These are phyloP conservation scores for Mormyrus iriodes DNA, from an alignment of 2,113 vertebrate genomes.

Conservation along the genomic window DNA sequence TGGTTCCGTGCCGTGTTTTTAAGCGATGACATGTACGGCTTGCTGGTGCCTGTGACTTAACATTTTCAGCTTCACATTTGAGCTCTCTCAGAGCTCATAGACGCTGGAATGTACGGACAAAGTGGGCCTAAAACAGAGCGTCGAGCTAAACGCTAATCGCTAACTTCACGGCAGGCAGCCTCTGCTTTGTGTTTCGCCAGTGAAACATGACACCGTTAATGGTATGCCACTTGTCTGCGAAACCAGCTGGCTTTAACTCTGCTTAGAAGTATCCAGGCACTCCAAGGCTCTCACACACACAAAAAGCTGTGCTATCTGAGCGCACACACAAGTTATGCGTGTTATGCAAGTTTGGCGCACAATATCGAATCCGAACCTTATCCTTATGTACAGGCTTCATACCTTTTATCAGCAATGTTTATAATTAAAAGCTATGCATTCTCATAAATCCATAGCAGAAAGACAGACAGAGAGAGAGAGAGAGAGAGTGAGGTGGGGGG, in stretches of 20 bases:
- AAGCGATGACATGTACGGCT: background rate
- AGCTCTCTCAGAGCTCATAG: background rate
- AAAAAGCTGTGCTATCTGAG: background rate
- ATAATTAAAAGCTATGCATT: slow-evolving; percentile 8
- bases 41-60: background rate
- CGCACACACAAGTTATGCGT: background rate
- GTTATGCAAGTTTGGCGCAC: background rate
- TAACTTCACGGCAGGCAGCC: slow-evolving; percentile 3
- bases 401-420: background rate
- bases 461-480: background rate
- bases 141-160: background rate
- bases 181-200: slow-evolving; percentile 3
- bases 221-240: background rate
- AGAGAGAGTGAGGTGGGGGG: background rate
- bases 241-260: background rate
- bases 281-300: background rate
- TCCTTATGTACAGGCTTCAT: background rate
- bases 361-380: background rate
- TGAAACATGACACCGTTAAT: slow-evolving; percentile 18
- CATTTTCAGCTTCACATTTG: background rate
- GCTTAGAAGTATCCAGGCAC: background rate
- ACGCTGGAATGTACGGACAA: background rate
- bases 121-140: background rate
- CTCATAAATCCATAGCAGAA: background rate
- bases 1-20: background rate